These are phyloP conservation scores for Centropristis striata DNA, from an alignment of 2,113 vertebrate genomes.

Conservation along the genomic window DNA sequence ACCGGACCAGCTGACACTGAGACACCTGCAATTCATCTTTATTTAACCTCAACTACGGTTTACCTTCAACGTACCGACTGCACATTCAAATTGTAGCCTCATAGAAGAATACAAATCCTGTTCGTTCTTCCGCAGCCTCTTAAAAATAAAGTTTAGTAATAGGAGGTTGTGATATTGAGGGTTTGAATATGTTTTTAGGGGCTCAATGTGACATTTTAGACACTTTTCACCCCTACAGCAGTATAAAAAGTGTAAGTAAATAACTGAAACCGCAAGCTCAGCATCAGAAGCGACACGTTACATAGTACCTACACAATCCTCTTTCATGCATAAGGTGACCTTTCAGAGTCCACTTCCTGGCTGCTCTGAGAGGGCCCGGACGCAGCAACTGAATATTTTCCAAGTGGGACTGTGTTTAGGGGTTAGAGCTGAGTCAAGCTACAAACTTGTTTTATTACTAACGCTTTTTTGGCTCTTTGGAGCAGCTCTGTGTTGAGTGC, in stretches of 20 bases:
- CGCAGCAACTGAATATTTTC: constrained; percentile 24
- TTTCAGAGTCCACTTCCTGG: constrained; percentile 50
- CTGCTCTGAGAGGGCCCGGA: neutral
- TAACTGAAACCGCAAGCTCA: neutral
- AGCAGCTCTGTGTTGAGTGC: too few relatives aligned
- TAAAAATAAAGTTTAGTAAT: neutral
- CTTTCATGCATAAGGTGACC: constrained; percentile 12
- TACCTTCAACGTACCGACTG: too few relatives aligned
- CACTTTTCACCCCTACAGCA: too few relatives aligned
- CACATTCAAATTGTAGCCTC: neutral
- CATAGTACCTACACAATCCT: constrained; percentile 18
- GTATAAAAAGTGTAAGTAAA: neutral
- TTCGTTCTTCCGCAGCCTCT: neutral
- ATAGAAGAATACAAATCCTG: neutral
- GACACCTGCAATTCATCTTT: constrained; percentile 19
- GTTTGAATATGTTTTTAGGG: neutral
- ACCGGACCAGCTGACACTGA: constrained; percentile 1
- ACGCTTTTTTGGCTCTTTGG: too few relatives aligned
- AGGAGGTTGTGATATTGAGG: neutral
- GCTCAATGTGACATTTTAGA: too few relatives aligned
- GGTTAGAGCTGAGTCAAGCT: fast-evolving
- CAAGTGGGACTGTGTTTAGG: constrained; percentile 27
- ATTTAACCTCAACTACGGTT: constrained; percentile 11
- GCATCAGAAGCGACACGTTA: neutral
- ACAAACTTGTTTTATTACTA: too few relatives aligned